These are phyloP conservation scores for Apis florea DNA, from an alignment of 1,140 invertebrate species.

Conservation along the genomic window DNA sequence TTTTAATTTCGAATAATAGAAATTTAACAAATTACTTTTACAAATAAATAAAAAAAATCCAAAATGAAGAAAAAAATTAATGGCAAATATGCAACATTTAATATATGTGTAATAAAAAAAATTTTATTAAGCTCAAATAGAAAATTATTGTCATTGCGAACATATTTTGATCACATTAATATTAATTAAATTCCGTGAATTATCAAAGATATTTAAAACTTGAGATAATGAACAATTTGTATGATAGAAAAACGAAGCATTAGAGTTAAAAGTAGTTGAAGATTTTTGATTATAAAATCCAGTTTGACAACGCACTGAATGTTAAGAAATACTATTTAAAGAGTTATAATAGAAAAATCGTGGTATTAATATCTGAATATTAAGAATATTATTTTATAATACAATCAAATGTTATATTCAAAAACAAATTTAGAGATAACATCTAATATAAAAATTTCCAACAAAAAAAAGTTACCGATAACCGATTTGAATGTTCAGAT, in stretches of 20 bases:
- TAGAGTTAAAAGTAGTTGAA: constrained; percentile 1
- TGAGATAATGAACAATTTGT: not conserved
- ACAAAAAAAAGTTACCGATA: not conserved
- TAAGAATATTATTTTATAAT: not conserved
- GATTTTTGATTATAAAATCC: not conserved
- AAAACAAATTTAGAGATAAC: not conserved
- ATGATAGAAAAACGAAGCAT: not conserved
- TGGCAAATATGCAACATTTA: not conserved
- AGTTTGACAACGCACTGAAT: not conserved
- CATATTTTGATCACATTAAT: not conserved
- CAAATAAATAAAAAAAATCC: not conserved
- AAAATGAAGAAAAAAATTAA: not conserved
- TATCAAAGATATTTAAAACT: not conserved
- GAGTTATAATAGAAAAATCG: not conserved
- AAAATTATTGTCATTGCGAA: too few species aligned
- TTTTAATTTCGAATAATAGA: too few species aligned
- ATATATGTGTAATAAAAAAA: not conserved
- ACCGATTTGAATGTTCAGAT: too few species aligned
- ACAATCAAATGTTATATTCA: not conserved
- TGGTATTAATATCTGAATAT: not conserved
- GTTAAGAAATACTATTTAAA: not conserved
- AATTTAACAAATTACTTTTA: not conserved
- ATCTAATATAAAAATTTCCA: not conserved
- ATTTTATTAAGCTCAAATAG: not conserved
- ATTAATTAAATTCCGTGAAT: not conserved